Base-by-base conservation (phyloP, 2,113 vertebrate genomes). In the Plecotus auritus region DNA sequence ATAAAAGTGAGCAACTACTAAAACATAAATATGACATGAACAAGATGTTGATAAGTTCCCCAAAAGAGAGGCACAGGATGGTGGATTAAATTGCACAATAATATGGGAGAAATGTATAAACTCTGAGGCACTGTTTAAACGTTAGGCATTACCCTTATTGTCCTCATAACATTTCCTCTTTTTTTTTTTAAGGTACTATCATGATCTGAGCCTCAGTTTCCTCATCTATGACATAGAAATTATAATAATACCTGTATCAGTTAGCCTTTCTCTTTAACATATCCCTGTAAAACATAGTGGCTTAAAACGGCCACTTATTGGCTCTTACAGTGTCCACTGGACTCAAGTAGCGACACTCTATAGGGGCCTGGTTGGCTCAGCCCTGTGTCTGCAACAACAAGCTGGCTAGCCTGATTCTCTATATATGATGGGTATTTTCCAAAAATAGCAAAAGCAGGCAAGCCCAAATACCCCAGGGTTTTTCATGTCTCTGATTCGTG, bases 151-250 rank as follows among this genome's bases (percentile, higher is more conserved):
- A 42, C 30, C 76, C 14, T 72, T 92, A 54, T 69, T 37, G 12
- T 49, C 51, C 35, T 92, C 22, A 9, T 61, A 74, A 13, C 8
- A 88, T 51, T 80, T 77, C 3, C 20, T 56, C 77, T 91, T 45
- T 18, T 56, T 18, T 56, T 84, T 89, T 92, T 81, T 28, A 93
- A 89, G 35, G 32, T 56, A n/a, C 20, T 59, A 54, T 51, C 42
- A 37, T 73, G 45, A 91, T 67, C 72, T 81, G 42, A 47, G 42
- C 16, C 74, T 94, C 88, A 85, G 9, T 89, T 97, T 96, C 70
- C 23, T 95, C 54, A 92, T 61, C 22, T 97, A 17, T 74, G 87
- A 23, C 64, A 49, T 49, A 69, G 30, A 95, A 94, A 82, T 90
- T 72, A 83, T 83, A 90, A 56, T n/a, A 80, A 90, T 54, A 17